Conservation (phyloP, 2,113 vertebrate genomes). For the Rostratula benghalensis region DNA sequence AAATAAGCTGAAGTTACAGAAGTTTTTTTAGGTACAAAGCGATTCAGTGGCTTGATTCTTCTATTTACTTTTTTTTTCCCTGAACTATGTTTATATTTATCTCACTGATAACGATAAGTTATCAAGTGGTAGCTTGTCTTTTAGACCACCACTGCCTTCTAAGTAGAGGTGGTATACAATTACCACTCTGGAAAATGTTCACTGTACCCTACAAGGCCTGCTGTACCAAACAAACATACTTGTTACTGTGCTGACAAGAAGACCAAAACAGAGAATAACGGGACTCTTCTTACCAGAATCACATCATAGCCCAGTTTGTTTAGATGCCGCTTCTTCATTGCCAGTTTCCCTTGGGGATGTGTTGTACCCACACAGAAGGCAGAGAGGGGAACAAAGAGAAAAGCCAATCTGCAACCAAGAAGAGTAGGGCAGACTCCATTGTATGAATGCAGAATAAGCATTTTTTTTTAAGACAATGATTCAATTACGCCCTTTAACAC, state of each 20-base stretch:
- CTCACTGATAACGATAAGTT: background rate
- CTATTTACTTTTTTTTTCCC: background rate
- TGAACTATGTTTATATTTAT: background rate
- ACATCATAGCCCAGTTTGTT: constrained; percentile 82
- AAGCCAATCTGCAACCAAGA: constrained; percentile 79
- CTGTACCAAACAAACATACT: background rate
- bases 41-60: background rate
- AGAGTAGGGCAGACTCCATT: background rate
- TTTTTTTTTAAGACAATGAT: background rate
- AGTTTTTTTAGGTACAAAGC: background rate
- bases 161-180: background rate
- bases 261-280: background rate
- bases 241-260: background rate
- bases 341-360: constrained; percentile 79
- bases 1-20: background rate
- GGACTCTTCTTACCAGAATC: constrained; percentile 82
- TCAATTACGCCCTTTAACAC: background rate
- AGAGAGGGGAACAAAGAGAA: constrained; percentile 75
- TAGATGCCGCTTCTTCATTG: constrained; percentile 86
- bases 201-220: background rate
- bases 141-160: background rate
- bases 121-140: background rate
- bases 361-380: constrained; percentile 79
- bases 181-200: background rate
- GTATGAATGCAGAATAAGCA: background rate